A percentile compares a stretch with the other conserved stretches of the same genome.
These are phyloP conservation scores for Epicauta chinensis DNA, from an alignment of 1,140 invertebrate species.

Conservation along the genomic window DNA sequence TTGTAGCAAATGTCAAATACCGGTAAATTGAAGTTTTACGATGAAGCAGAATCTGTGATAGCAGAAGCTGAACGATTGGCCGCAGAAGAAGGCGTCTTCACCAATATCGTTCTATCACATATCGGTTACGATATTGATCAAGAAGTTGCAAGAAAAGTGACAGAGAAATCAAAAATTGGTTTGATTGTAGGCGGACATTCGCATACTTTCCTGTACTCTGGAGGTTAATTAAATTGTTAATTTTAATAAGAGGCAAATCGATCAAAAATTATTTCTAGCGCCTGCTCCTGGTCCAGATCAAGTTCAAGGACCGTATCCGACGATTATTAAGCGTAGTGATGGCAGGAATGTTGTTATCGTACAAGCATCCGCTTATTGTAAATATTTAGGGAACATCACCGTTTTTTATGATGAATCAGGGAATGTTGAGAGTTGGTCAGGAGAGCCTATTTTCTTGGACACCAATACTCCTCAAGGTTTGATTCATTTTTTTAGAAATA, in stretches of 20 bases:
- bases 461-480: conserved; percentile 52
- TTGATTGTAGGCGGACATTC: conserved; percentile 81
- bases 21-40: conserved; percentile 44
- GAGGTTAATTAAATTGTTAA: conserved; percentile 8
- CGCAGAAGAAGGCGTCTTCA: conserved; percentile 32
- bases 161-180: conserved; percentile 53
- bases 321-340: conserved; percentile 34
- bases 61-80: conserved; percentile 37
- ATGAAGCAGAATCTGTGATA: conserved; percentile 41
- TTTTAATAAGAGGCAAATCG: not conserved
- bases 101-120: conserved; percentile 50
- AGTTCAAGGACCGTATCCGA: conserved; percentile 49
- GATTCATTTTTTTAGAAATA: too few species aligned
- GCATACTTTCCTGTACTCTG: conserved; percentile 49
- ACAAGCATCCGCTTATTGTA: conserved; percentile 62
- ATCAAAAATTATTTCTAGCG: too few species aligned
- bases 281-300: conserved; percentile 39
- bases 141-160: conserved; percentile 56
- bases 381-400: conserved; percentile 67
- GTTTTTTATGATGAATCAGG: conserved; percentile 71
- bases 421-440: conserved; percentile 59
- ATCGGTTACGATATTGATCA: conserved; percentile 51
- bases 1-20: conserved; percentile 29
- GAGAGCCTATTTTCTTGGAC: conserved; percentile 70
- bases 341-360: conserved; percentile 59